Base-by-base conservation (phyloP, 2,113 vertebrate species). In the Phaethornis superciliosus region DNA sequence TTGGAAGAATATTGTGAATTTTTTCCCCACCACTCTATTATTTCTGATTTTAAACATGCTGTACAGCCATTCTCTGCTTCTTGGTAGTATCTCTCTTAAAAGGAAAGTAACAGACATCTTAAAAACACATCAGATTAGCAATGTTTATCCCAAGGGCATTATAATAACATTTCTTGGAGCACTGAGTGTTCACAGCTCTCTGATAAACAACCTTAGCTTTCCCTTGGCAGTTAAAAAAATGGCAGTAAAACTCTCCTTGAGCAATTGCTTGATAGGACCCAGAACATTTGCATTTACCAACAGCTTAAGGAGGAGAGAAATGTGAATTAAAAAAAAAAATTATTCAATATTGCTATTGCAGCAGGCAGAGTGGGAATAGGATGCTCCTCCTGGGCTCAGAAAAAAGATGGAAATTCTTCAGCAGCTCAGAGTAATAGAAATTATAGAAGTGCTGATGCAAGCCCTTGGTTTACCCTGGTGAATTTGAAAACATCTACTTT, bases 201-300 rank as follows among this genome's bases (percentile, higher is more conserved):
- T 93, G 94, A 93, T 81, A 86, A 95, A 88, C 69, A 93, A 11
- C 49, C 37, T 91, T 46, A 65, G 71, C 40, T 88, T 91, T 68
- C 65, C 78, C 47, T 84, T 86, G 62, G 49, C 49, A 88, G 47
- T 81, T 78, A 55, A 90, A 91, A 71, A 87, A 88, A 63, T 5
- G 23, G 28, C 47, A 86, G 64, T 93, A 90, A 91, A 92, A 68
- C 8, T 86, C 60, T 88, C 56, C 8, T 64, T 88, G 79, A 79
- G 51, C 68, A 89, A 79, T 63, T 62, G 58, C 70, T 65, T 92
- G 86, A 85, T 35, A 74, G 84, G 76, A 79, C 74, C 65, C 88
- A 92, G 90, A 94, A 69, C 60, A 91, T 92, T 56, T 54, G 35
- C 52, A 33, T 80, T 86, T 92, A 58, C 67, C 75, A 67, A 21